Base-by-base conservation (phyloP, 2,113 vertebrate species). In the Hippocampus guttulatus region DNA sequence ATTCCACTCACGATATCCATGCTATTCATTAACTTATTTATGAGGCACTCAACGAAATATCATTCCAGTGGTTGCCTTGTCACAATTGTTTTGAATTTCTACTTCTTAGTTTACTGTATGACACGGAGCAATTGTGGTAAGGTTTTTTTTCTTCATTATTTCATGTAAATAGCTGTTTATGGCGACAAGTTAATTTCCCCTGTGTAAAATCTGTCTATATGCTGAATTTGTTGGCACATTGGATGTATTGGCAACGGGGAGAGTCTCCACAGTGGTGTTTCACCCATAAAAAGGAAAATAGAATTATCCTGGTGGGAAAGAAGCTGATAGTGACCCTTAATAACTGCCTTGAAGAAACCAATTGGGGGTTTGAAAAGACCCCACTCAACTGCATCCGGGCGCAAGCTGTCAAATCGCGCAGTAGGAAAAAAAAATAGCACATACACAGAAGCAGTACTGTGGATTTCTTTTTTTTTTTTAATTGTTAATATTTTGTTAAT, bases 391-490 rank as follows among this genome's bases (percentile, higher is more conserved):
- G 66, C 51, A 60, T 76, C 27, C 55, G 54, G 72, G 70, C 58
- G 65, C 45, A 60, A 69, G 55, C 49, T 78, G 69, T 76, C 68
- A 80, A 47, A 81, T 20, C 40, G 43, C 61, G 73, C 70, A 75
- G 23, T 38, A 6, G 30, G 33, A 38, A 38, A 38, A 38, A 38
- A 38, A 38, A 38, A 38, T 1, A 38, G 0, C 33, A 38, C 33
- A 38, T 38, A 6, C 33, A 38, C 33, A 38, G 33, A 6, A 38
- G 33, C 33, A 38, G 33, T 38, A 38, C 5, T 0, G 33, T 38
- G 33, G 33, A 38, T 38, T 38, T 33, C 5, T 33, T 33, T 33
- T 38, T 6, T 38, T 33, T 33, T 33, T 33, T 33, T 0, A 33
- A 30, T 3, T 30, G 30, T 30, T 33, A 33, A 38, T 38, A 38